Conservation (phyloP, 2,888 invertebrate species). For the Xestobium rufovillosum region DNA sequence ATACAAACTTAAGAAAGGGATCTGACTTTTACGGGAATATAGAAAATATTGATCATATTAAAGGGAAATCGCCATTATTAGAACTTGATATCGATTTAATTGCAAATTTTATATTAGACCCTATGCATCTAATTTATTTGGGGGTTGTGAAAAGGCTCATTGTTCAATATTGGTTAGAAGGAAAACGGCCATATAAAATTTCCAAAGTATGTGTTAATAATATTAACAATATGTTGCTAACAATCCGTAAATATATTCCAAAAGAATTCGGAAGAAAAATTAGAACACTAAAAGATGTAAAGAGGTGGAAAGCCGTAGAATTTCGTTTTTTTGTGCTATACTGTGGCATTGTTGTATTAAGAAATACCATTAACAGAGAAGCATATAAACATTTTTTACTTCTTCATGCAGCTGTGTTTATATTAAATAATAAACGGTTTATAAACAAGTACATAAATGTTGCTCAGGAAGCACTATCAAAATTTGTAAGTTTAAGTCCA, state of each 20-base stretch:
- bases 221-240: background rate
- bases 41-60: too few relatives aligned
- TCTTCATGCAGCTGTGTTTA: slow-evolving; percentile 13
- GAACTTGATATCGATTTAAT: background rate
- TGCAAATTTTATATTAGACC: background rate
- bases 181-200: slow-evolving; percentile 11
- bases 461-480: slow-evolving; percentile 8
- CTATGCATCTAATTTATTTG: background rate
- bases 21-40: too few relatives aligned
- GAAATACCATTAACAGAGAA: slow-evolving; percentile 4
- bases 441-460: slow-evolving; percentile 8
- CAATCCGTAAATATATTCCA: background rate
- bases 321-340: slow-evolving; percentile 12
- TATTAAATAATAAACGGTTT: slow-evolving; percentile 8
- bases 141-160: slow-evolving; percentile 4
- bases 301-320: slow-evolving; percentile 15
- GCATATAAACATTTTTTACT: slow-evolving; percentile 11
- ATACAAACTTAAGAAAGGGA: background rate
- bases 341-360: slow-evolving; percentile 3
- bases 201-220: slow-evolving; percentile 6
- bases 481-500: slow-evolving; percentile 2
- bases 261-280: background rate
- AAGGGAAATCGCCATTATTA: background rate
- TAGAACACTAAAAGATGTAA: slow-evolving; percentile 11
- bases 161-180: slow-evolving; percentile 12